Percentiles rank a stretch among this genome's conserved stretches.
These are phyloP conservation scores for Pocillopora grandis DNA, from an alignment of 92 coral and sea anemone genomes.

Conservation along the genomic window DNA sequence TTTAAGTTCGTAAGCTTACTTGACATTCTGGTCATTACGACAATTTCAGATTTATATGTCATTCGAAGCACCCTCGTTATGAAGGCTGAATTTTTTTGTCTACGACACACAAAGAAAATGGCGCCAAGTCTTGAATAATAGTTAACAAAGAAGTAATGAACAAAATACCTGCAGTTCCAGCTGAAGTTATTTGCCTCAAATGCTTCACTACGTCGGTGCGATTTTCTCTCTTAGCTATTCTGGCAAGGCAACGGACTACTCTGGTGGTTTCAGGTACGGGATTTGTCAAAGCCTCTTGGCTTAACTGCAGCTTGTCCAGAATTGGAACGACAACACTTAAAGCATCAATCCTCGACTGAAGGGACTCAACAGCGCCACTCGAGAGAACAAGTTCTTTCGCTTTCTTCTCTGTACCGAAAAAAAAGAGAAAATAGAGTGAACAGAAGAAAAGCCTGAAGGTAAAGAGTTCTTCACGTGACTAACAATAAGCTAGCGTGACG, in stretches of 20 bases:
- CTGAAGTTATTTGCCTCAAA: constrained; percentile 9
- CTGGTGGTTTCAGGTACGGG: constrained; percentile 5
- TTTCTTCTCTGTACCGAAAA: not conserved
- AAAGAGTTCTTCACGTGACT: too few species aligned
- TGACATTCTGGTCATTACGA: too few species aligned
- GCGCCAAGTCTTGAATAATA: too few species aligned
- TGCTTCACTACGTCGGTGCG: not conserved
- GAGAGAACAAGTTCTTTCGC: not conserved
- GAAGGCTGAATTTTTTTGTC: too few species aligned
- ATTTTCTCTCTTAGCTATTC: constrained; percentile 1
- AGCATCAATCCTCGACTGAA: not conserved
- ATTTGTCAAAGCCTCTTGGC: not conserved
- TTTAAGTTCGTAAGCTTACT: too few species aligned
- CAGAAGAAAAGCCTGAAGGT: not conserved
- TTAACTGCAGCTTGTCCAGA: not conserved
- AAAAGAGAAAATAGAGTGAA: not conserved
- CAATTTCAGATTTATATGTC: too few species aligned
- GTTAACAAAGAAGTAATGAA: not conserved
- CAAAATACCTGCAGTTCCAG: not conserved
- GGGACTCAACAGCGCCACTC: not conserved
- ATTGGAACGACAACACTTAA: not conserved
- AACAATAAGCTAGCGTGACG: too few species aligned
- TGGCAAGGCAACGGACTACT: not conserved
- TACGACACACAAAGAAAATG: too few species aligned
- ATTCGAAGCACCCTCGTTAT: too few species aligned